Conservation (phyloP, 2,113 vertebrate genomes). For the Dromas ardeola region DNA sequence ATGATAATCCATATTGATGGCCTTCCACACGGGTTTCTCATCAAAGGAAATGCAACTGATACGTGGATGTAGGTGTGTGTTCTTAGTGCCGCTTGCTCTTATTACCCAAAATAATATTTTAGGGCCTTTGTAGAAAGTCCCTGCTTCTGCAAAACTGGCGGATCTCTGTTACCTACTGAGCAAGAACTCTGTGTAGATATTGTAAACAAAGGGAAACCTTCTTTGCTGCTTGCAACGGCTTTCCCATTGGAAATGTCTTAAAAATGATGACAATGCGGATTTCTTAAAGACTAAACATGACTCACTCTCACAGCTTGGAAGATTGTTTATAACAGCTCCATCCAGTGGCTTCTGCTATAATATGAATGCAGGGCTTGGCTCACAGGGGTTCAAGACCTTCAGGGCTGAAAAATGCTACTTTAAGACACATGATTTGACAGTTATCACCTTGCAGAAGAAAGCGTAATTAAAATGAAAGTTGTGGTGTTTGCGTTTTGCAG, state of each 20-base stretch:
- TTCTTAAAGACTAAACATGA: background rate
- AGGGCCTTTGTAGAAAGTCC: background rate
- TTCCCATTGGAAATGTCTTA: background rate
- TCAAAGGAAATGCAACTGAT: background rate
- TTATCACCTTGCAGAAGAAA: background rate
- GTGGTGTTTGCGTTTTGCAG: background rate
- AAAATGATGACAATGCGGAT: background rate
- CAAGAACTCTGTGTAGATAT: background rate
- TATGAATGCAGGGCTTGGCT: background rate
- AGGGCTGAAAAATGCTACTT: background rate
- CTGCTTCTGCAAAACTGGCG: background rate
- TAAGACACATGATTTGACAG: background rate
- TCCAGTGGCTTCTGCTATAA: slow-evolving; percentile 25
- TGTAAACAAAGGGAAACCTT: background rate
- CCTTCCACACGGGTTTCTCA: background rate
- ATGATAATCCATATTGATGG: background rate
- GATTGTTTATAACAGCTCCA: slow-evolving; percentile 42
- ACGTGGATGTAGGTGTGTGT: no score
- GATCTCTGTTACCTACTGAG: background rate
- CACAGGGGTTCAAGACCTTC: background rate
- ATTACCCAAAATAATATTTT: background rate
- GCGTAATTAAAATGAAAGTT: background rate
- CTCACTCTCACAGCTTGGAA: background rate
- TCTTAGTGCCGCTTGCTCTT: background rate
- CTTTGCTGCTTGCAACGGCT: background rate